Base-by-base conservation (phyloP, 2,888 invertebrate genomes). In the Platerodrilus igneus region DNA sequence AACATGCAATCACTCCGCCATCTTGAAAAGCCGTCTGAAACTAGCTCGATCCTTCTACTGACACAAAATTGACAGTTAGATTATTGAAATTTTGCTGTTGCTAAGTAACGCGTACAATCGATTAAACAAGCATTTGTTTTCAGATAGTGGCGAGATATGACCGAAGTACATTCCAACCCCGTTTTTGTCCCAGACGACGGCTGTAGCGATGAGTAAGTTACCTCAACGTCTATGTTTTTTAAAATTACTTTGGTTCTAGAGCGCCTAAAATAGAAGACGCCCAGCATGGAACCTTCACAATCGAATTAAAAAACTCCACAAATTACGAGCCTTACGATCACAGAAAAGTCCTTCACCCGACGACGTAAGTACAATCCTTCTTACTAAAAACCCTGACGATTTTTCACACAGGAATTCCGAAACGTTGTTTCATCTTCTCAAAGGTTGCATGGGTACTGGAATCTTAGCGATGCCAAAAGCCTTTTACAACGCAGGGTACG, bases 401-500 rank as follows among this genome's bases (percentile, higher is more conserved):
- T 32, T 27, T 27, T 9, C 10, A 17, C 13, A 9, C 70, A 90
- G 90, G 38, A 86, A 85, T 65, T 68, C 73, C 35, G 87, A 89
- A 59, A 88, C 89, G 0, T 71, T 91, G 43, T 78, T 92, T 51
- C 90, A 93, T 63, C 70, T 93, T 39, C 68, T 93, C 49, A 93
- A 93, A 66, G 91, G 90, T 16, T 91, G 90, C 64, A 73, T 93
- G 47, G 94, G 94, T 1, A 92, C 92, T 0, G 94, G 94, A 4
- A 88, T 93, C 53, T 72, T 94, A 34, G 92, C 93, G 3, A 87
- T 94, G 84, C 92, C 93, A 1, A 76, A 81, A 50, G 92, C 92
- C 0, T 86, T 93, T 62, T 75, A 78, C 52, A 80, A 92, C 62
- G 78, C 92, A 0, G 93, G 93, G 2, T 81, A 87, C 53, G 71